Conservation (phyloP, 1,140 invertebrate genomes). For the Anastatus disparis region DNA sequence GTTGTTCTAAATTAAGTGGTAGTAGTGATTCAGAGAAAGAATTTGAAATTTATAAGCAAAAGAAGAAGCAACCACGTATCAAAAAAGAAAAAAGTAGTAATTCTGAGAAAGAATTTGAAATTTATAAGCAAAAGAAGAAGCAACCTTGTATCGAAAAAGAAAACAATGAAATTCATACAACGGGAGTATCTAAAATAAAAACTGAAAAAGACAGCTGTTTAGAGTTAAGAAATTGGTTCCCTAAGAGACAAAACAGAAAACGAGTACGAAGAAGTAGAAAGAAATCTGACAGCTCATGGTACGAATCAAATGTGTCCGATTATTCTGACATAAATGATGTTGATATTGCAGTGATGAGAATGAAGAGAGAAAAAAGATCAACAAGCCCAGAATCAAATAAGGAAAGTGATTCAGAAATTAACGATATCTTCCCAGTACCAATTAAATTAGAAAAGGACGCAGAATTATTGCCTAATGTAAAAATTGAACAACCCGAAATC, state of each 20-base stretch:
- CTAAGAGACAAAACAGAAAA: neutral
- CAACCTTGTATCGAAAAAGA: neutral
- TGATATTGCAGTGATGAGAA: neutral
- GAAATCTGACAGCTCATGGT: neutral
- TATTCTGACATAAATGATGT: neutral
- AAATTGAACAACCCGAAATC: neutral
- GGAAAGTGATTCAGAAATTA: neutral
- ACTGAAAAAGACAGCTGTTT: neutral
- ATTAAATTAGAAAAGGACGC: neutral
- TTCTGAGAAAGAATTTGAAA: neutral
- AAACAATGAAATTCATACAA: neutral
- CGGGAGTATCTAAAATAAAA: neutral
- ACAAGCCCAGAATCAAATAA: neutral
- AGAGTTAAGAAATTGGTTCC: slow-evolving; percentile 11
- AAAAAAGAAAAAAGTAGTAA: neutral
- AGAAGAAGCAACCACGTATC: neutral
- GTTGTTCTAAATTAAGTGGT: neutral
- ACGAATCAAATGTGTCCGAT: neutral
- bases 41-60: neutral
- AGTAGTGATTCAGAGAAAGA: slow-evolving; percentile 1
- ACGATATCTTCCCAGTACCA: too few relatives aligned
- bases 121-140: neutral
- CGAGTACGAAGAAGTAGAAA: neutral
- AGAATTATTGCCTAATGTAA: neutral
- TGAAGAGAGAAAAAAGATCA: neutral